Conservation (phyloP, 2,113 vertebrate species). For the Aphelocoma coerulescens region DNA sequence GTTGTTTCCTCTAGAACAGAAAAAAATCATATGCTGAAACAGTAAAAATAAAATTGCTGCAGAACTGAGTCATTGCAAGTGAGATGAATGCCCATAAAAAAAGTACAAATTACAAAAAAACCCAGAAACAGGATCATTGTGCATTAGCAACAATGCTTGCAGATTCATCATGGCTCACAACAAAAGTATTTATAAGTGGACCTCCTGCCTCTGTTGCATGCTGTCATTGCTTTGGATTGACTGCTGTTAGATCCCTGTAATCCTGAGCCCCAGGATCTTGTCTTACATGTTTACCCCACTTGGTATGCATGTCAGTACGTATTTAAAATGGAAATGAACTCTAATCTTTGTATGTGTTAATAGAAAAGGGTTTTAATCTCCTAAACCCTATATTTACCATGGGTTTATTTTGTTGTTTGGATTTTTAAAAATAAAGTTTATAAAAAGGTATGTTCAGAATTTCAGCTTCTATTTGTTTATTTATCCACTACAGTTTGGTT, state of each 20-base stretch:
- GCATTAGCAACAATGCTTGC: not conserved
- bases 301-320: constrained; percentile 31
- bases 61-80: not conserved
- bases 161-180: constrained; percentile 31
- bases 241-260: constrained; percentile 68
- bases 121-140: not conserved
- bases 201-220: constrained; percentile 50
- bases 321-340: constrained; percentile 63
- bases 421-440: not conserved
- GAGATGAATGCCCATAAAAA: not conserved
- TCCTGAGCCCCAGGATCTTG: constrained; percentile 50
- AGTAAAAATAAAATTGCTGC: constrained; percentile 5
- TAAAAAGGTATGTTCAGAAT: not conserved
- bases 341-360: constrained; percentile 28
- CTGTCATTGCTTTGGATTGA: constrained; percentile 58
- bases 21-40: not conserved
- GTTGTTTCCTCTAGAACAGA: not conserved
- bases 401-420: not conserved
- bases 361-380: constrained; percentile 46
- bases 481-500: not conserved
- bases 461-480: not conserved
- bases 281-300: constrained; percentile 53
- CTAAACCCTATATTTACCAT: not conserved
- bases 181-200: constrained; percentile 54
- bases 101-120: not conserved